Percentiles rank a stretch among this genome's conserved stretches.
Evolutionary conservation across 2,888 invertebrate genomes (phyloP).

Genomic region (Bombylius major): DNA sequence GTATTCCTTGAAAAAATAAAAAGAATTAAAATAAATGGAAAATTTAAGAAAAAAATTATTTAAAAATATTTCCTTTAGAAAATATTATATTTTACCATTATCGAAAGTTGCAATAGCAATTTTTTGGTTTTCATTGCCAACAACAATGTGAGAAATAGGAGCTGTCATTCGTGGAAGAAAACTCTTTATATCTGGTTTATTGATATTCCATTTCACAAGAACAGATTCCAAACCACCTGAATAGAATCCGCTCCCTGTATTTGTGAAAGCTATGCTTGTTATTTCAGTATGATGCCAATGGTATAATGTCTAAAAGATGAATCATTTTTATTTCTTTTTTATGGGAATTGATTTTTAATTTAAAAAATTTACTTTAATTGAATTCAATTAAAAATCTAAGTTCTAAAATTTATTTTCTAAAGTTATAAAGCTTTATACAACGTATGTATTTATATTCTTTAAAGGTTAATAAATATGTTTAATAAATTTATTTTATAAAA

Average conservation of each 20-base stretch:
- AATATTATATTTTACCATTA: conserved; percentile 40
- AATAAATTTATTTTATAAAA: neutral
- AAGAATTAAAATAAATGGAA: neutral
- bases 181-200: conserved; percentile 36
- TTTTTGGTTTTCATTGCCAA: conserved; percentile 48
- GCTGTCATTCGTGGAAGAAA: conserved; percentile 61
- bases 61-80: neutral
- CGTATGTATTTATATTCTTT: too few relatives aligned
- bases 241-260: conserved; percentile 50
- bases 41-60: neutral
- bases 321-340: neutral
- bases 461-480: too few relatives aligned
- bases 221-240: conserved; percentile 70
- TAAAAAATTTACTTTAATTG: neutral
- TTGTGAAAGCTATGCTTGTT: conserved; percentile 51
- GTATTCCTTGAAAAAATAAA: conserved; percentile 26
- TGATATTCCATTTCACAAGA: conserved; percentile 59
- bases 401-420: too few relatives aligned
- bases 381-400: neutral
- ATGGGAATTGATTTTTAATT: neutral
- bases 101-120: conserved; percentile 55
- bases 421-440: too few relatives aligned
- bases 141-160: conserved; percentile 48
- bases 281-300: conserved; percentile 72
- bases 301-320: conserved; percentile 35